Percentiles rank a stretch among this genome's conserved stretches.
Evolutionary conservation across 1,140 invertebrate genomes (phyloP).

Genomic region (Drosophila punjabiensis): DNA sequence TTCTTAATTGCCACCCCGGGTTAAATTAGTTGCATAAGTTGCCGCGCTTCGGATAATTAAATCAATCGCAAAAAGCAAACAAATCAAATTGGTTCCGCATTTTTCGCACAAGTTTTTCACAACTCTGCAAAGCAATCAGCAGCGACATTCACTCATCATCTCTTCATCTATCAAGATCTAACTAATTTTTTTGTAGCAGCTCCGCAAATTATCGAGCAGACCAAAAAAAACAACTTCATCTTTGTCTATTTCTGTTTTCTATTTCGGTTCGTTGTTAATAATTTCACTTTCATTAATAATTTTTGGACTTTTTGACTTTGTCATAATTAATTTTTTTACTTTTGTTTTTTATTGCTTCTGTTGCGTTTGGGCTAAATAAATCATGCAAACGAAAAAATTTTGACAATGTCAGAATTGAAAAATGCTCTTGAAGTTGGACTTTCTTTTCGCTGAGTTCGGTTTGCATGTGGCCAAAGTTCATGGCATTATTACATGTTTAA

Average conservation of each 20-base stretch:
- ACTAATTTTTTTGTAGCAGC: slow-evolving; percentile 39
- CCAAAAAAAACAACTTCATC: slow-evolving; percentile 18
- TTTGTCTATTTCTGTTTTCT: slow-evolving; percentile 17
- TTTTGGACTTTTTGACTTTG: slow-evolving; percentile 52
- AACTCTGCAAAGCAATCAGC: slow-evolving; percentile 38
- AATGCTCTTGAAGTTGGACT: slow-evolving; percentile 60
- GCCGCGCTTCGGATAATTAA: slow-evolving; percentile 54
- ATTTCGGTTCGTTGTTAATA: slow-evolving; percentile 42
- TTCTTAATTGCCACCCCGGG: slow-evolving; percentile 46
- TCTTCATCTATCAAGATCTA: slow-evolving; percentile 58
- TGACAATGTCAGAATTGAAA: slow-evolving; percentile 40
- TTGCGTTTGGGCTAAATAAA: slow-evolving; percentile 59
- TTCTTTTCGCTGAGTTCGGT: slow-evolving; percentile 53
- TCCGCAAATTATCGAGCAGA: slow-evolving; percentile 38
- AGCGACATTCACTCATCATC: slow-evolving; percentile 27
- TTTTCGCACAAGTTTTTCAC: slow-evolving; percentile 51
- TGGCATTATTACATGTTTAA: slow-evolving; percentile 31
- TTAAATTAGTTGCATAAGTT: slow-evolving; percentile 45
- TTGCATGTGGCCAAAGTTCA: slow-evolving; percentile 44
- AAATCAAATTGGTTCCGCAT: slow-evolving; percentile 58
- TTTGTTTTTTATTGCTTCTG: slow-evolving; percentile 19
- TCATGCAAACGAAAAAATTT: slow-evolving; percentile 40
- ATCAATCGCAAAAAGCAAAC: slow-evolving; percentile 37
- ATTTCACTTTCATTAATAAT: slow-evolving; percentile 75
- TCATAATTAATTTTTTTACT: slow-evolving; percentile 66